Evolutionary conservation across 2,888 invertebrate genomes (phyloP).

Genomic region (Polymixis lichenea): DNA sequence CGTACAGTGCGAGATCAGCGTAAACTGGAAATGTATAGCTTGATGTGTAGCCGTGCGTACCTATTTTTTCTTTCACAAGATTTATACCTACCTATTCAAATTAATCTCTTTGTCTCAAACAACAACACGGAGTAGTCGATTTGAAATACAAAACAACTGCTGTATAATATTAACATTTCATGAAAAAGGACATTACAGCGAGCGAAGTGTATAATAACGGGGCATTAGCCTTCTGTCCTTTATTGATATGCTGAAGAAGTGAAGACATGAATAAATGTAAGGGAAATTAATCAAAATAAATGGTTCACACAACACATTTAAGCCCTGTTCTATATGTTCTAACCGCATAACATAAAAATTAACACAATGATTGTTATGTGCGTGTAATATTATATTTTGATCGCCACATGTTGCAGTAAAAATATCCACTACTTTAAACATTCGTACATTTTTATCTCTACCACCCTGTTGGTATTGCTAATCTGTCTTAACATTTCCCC

Average conservation of each 20-base stretch:
- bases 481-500: neutral
- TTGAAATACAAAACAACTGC: slow-evolving; percentile 59
- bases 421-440: neutral
- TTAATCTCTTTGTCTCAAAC: slow-evolving; percentile 5
- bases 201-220: slow-evolving; percentile 54
- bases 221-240: slow-evolving; percentile 62
- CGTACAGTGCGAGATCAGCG: too few species aligned
- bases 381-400: slow-evolving; percentile 7
- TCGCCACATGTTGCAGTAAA: neutral
- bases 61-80: too few species aligned
- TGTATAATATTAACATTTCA: slow-evolving; percentile 50
- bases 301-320: neutral
- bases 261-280: slow-evolving; percentile 58
- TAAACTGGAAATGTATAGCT: too few species aligned
- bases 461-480: neutral
- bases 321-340: slow-evolving; percentile 3
- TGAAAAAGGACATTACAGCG: slow-evolving; percentile 53
- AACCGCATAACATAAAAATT: neutral
- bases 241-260: slow-evolving; percentile 61
- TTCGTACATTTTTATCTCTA: neutral
- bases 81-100: neutral
- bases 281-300: slow-evolving; percentile 13
- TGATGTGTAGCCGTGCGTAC: too few species aligned
- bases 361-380: neutral
- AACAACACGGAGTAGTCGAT: slow-evolving; percentile 27